Percentiles rank a stretch among this genome's conserved stretches.
Evolutionary conservation across 2,113 vertebrate genomes (phyloP).

Genomic region (Chionomys nivalis): DNA sequence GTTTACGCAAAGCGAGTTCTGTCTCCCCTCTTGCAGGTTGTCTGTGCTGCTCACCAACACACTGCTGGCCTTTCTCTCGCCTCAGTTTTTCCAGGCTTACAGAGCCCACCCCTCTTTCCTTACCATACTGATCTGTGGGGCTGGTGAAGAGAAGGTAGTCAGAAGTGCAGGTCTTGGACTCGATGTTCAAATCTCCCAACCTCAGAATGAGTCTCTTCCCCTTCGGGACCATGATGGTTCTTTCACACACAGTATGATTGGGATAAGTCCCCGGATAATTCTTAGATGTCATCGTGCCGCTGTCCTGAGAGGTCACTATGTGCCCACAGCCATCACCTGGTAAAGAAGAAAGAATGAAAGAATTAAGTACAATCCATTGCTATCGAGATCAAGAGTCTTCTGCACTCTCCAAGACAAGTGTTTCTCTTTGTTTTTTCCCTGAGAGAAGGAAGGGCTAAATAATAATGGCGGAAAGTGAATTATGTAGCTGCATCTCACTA

Average conservation of each 20-base stretch:
- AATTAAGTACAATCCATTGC: neutral
- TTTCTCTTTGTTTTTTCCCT: slow-evolving; percentile 11
- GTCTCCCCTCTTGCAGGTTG: neutral
- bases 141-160: slow-evolving; percentile 88
- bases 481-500: neutral
- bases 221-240: slow-evolving; percentile 86
- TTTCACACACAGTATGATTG: slow-evolving; percentile 90
- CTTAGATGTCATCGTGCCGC: slow-evolving; percentile 90
- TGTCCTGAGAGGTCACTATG: slow-evolving; percentile 87
- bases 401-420: neutral
- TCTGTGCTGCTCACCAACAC: neutral
- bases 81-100: too few relatives aligned
- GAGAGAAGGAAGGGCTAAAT: neutral
- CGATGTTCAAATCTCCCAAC: slow-evolving; percentile 91
- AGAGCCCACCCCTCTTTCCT: slow-evolving; percentile 63
- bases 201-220: slow-evolving; percentile 88
- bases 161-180: slow-evolving; percentile 88
- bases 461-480: neutral
- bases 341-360: slow-evolving; percentile 11
- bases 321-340: slow-evolving; percentile 91
- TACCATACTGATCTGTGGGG: slow-evolving; percentile 82
- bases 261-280: slow-evolving; percentile 92
- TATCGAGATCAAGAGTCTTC: neutral
- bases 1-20: neutral
- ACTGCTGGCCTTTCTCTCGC: neutral